phyloP scores from a whole-genome alignment of 2,113 vertebrate species.

The Mesitornis unicolor region DNA sequence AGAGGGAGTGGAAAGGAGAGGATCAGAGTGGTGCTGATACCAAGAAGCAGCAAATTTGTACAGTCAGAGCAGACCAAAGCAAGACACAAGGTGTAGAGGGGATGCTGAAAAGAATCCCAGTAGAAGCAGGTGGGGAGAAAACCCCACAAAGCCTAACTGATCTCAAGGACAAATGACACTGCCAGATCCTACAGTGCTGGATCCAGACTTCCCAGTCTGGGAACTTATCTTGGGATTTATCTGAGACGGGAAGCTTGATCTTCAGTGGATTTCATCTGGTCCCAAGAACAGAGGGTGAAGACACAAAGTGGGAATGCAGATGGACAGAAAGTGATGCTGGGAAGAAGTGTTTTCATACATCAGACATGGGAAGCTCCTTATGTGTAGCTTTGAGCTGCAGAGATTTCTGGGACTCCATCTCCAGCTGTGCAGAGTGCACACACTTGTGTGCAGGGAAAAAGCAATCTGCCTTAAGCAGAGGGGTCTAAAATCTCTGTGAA shows the following conservation, averaged over 20 bases:
- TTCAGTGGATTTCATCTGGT: background rate
- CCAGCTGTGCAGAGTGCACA: no score
- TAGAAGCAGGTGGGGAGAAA: background rate
- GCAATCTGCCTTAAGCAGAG: no score
- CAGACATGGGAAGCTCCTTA: background rate
- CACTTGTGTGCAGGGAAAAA: no score
- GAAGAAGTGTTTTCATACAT: background rate
- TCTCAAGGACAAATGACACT: background rate
- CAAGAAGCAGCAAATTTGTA: background rate
- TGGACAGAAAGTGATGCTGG: background rate
- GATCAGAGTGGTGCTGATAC: background rate
- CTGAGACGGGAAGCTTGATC: background rate
- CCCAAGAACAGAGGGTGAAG: background rate
- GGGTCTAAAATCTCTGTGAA: no score
- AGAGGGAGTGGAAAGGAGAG: background rate
- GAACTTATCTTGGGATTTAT: background rate
- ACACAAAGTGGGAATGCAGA: background rate
- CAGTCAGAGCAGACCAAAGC: background rate
- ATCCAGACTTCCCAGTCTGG: background rate
- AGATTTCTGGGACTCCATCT: no score
- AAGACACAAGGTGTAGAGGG: background rate
- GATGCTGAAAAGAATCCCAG: background rate
- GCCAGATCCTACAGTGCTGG: background rate
- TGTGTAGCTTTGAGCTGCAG: no score
- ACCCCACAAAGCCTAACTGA: background rate